A percentile compares a stretch with the other conserved stretches of the same genome.
Conservation (phyloP, 2,888 invertebrate species). For the Caenorhabditis afra region DNA sequence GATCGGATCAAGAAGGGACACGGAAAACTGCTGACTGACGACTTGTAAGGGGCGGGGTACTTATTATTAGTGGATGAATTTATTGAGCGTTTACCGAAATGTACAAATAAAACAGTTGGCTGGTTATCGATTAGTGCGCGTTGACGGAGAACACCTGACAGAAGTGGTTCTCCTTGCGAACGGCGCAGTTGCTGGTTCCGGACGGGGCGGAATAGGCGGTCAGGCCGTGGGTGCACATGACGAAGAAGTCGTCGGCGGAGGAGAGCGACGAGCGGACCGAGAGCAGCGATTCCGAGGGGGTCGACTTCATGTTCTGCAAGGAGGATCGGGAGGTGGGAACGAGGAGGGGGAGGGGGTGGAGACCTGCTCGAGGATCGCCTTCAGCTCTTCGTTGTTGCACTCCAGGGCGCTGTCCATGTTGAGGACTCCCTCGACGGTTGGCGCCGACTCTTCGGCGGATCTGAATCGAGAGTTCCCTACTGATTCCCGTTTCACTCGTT, state of each 20-base stretch:
- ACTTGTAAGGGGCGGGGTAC: neutral
- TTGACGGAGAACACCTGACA: slow-evolving; percentile 47
- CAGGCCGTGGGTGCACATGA: slow-evolving; percentile 44
- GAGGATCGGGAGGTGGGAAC: no score
- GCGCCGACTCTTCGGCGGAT: slow-evolving; percentile 17
- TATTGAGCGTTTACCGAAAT: slow-evolving; percentile 10
- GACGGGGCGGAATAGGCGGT: slow-evolving; percentile 46
- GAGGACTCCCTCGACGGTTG: slow-evolving; percentile 16
- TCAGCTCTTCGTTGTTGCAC: slow-evolving; percentile 45
- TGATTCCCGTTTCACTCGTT: neutral
- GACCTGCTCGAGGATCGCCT: slow-evolving; percentile 34
- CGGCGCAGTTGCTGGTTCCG: slow-evolving; percentile 42
- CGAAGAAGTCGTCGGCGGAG: slow-evolving; percentile 39
- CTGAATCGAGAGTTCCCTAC: neutral
- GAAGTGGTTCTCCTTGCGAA: slow-evolving; percentile 49
- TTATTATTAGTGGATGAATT: neutral
- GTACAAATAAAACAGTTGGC: slow-evolving; percentile 29
- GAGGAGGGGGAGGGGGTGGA: no score
- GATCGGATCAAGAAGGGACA: slow-evolving; percentile 22
- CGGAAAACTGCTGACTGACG: slow-evolving; percentile 14
- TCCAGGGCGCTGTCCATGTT: slow-evolving; percentile 33
- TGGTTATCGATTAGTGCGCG: neutral
- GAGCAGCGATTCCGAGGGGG: slow-evolving; percentile 34
- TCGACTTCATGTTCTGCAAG: slow-evolving; percentile 49
- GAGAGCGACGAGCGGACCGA: slow-evolving; percentile 31